phyloP scores from a whole-genome alignment of 2,797 vertebrate species.

The Esox lucius region DNA sequence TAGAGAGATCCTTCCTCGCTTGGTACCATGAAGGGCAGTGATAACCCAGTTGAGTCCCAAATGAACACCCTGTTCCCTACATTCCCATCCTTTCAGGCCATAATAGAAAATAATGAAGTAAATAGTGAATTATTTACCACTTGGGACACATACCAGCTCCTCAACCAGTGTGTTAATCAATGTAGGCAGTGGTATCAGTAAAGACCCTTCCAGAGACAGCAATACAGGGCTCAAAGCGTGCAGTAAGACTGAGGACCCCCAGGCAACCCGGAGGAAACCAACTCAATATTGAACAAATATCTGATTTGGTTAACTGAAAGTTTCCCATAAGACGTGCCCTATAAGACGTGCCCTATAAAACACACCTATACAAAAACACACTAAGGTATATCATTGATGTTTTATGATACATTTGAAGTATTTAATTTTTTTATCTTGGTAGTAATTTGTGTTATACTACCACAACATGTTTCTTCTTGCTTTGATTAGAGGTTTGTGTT shows the following conservation, averaged over 20 bases:
- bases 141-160: background rate
- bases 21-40: slow-evolving; percentile 17
- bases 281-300: slow-evolving; percentile 8
- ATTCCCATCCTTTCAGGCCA: background rate
- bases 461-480: slow-evolving; percentile 16
- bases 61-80: slow-evolving; percentile 1
- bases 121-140: background rate
- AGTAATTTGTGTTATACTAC: background rate
- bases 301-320: background rate
- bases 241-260: background rate
- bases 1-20: slow-evolving; percentile 21
- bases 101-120: too few species aligned
- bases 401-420: background rate
- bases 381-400: background rate
- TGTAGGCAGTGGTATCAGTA: slow-evolving; percentile 18
- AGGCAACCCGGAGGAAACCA: background rate
- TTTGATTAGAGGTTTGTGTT: slow-evolving; percentile 33
- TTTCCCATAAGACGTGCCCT: background rate
- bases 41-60: slow-evolving; percentile 7
- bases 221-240: background rate
- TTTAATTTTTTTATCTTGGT: slow-evolving; percentile 3
- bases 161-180: slow-evolving; percentile 30
- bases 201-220: background rate
- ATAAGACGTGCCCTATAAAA: slow-evolving; percentile 1
- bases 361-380: background rate